Conservation (phyloP, 2,797 vertebrate species). For the Neosilurus mollespiculum region DNA sequence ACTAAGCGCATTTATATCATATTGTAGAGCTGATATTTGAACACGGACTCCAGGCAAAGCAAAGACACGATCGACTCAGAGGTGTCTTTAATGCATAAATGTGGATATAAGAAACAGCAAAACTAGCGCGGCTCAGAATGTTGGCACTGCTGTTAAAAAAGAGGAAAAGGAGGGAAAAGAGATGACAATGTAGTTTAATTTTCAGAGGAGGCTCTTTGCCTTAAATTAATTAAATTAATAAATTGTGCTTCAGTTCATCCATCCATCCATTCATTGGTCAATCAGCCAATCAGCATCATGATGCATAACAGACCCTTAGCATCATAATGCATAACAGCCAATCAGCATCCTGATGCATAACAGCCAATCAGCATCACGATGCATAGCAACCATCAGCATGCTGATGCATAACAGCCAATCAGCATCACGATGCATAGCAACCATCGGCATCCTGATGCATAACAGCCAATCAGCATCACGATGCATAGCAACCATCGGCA, state of each 20-base stretch:
- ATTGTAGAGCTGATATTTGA: slow-evolving; percentile 15
- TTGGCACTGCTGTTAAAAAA: neutral
- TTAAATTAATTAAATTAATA: neutral
- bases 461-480: too few relatives aligned
- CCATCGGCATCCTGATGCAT: too few relatives aligned
- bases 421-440: too few relatives aligned
- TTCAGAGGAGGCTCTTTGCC: neutral
- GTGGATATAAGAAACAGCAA: neutral
- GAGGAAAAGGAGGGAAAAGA: neutral
- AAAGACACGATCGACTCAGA: neutral
- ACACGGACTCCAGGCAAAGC: neutral
- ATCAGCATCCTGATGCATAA: too few relatives aligned
- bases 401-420: too few relatives aligned
- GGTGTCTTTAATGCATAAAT: neutral
- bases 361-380: too few relatives aligned
- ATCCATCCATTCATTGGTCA: too few relatives aligned
- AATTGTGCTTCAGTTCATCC: neutral
- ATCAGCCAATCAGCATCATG: too few relatives aligned
- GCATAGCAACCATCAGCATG: too few relatives aligned
- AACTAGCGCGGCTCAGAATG: neutral
- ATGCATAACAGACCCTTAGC: too few relatives aligned
- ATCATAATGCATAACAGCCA: too few relatives aligned
- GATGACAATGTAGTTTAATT: neutral
- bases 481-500: too few relatives aligned
- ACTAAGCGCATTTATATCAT: neutral